phyloP scores from a whole-genome alignment of 2,888 invertebrate genomes.

The Eupithecia pulchellata region DNA sequence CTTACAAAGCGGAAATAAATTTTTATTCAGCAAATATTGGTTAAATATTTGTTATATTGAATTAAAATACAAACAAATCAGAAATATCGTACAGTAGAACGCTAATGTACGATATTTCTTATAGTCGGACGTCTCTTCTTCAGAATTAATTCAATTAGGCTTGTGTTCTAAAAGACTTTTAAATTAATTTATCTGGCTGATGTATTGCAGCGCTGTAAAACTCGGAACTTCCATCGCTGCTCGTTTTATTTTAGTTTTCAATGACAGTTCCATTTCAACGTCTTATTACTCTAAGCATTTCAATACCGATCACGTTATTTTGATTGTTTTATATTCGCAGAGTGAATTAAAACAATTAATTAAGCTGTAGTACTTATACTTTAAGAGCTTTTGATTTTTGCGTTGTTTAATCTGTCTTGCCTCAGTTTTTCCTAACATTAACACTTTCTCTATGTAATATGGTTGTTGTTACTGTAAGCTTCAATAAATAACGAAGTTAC shows the following conservation, averaged over 20 bases:
- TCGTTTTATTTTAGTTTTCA: neutral
- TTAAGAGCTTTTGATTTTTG: neutral
- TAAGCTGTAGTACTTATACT: too few relatives aligned
- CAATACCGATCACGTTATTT: neutral
- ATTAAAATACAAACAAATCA: neutral
- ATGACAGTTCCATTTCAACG: neutral
- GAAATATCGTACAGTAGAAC: neutral
- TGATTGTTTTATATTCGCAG: neutral
- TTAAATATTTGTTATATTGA: neutral
- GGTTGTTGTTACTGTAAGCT: neutral
- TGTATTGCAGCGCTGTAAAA: conserved; percentile 36
- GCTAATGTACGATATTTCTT: conserved; percentile 7
- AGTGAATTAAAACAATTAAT: neutral
- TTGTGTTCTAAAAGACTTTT: conserved; percentile 37
- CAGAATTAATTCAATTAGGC: conserved; percentile 9
- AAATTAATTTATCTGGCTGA: conserved; percentile 44
- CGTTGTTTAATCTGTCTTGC: neutral
- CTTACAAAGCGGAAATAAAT: neutral
- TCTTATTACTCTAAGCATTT: too few relatives aligned
- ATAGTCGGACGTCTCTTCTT: conserved; percentile 3
- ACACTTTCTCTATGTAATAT: too few relatives aligned
- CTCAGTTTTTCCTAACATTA: neutral
- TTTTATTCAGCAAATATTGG: too few relatives aligned
- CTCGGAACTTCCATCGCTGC: conserved; percentile 1
- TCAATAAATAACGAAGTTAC: neutral